Conservation (phyloP, 1,140 invertebrate genomes). For the Onthophagus taurus region DNA sequence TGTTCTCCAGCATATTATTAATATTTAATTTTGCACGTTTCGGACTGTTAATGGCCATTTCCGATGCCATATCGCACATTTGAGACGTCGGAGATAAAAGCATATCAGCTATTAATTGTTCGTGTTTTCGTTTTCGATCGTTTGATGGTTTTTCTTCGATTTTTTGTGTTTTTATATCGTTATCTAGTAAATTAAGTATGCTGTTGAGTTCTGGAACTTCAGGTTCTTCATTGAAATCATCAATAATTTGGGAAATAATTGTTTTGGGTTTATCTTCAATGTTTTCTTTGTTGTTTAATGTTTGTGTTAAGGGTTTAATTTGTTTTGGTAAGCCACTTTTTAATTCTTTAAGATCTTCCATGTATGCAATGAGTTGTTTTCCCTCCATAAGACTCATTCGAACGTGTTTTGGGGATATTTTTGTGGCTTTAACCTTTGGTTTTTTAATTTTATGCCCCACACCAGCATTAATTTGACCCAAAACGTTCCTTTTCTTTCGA, state of each 20-base stretch:
- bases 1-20: slow-evolving; percentile 19
- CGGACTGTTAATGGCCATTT: slow-evolving; percentile 35
- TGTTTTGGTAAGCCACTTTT: too few relatives aligned
- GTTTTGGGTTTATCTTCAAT: too few relatives aligned
- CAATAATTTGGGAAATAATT: too few relatives aligned
- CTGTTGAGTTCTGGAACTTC: too few relatives aligned
- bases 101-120: slow-evolving; percentile 15
- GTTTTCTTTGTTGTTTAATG: slow-evolving; percentile 1
- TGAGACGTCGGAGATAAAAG: slow-evolving; percentile 42
- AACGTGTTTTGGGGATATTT: slow-evolving; percentile 22
- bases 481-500: slow-evolving; percentile 16
- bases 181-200: too few relatives aligned
- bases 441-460: slow-evolving; percentile 46
- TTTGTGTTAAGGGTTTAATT: neutral
- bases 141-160: slow-evolving; percentile 6
- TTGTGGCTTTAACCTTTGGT: slow-evolving; percentile 38
- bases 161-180: neutral
- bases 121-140: too few relatives aligned
- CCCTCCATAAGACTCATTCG: slow-evolving; percentile 28
- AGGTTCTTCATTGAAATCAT: too few relatives aligned
- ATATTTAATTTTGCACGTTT: slow-evolving; percentile 27
- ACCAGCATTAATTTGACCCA: slow-evolving; percentile 46
- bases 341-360: slow-evolving; percentile 21
- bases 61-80: slow-evolving; percentile 43
- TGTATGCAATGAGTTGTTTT: slow-evolving; percentile 30